These are phyloP conservation scores for Diphyllodes magnificus DNA, from an alignment of 2,113 vertebrate genomes.

Conservation along the genomic window DNA sequence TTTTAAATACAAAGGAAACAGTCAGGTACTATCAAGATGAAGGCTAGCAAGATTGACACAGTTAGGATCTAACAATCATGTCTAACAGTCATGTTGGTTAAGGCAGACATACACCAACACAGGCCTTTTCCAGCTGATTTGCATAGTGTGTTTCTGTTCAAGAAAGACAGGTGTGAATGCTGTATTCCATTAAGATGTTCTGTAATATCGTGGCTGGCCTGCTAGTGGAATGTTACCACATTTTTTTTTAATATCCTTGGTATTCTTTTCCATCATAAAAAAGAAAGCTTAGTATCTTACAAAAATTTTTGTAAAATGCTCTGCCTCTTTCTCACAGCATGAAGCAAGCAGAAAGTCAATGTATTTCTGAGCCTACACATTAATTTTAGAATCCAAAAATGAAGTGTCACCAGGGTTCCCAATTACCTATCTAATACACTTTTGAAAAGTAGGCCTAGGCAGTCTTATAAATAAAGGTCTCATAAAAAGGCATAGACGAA, in stretches of 20 bases:
- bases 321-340: not conserved
- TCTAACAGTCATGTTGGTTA: not conserved
- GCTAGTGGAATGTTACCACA: not conserved
- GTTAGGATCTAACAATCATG: not conserved
- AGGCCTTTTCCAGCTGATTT: not conserved
- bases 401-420: not conserved
- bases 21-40: not conserved
- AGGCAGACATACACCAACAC: not conserved
- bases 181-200: not conserved
- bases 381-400: not conserved
- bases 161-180: not conserved
- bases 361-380: not conserved
- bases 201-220: not conserved
- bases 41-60: slow-evolving; percentile 26
- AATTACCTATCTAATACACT: not conserved
- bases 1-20: slow-evolving; percentile 39
- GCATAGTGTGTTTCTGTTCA: not conserved
- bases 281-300: not conserved
- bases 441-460: not conserved
- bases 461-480: not conserved
- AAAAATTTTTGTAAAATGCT: not conserved
- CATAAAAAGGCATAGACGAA: not conserved
- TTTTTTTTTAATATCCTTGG: not conserved
- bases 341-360: not conserved
- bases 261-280: not conserved